Evolutionary conservation across 2,888 invertebrate species (phyloP), one percentile per base, ranked within the genome.

Genomic region (Julus scandinavius): DNA sequence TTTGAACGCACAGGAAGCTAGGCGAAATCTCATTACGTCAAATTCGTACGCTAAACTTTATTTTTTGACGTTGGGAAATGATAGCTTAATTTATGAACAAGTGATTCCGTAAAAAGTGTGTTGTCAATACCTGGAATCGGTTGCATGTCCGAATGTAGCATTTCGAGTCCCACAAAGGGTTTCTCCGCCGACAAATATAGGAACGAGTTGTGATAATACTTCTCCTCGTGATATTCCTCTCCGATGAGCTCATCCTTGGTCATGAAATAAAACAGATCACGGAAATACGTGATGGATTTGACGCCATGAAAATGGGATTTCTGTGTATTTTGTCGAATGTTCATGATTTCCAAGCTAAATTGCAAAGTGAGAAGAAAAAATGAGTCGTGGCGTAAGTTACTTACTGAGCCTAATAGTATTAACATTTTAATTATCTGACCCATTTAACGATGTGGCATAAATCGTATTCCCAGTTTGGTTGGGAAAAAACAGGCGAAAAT

Each of bases 241-340:
- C 95, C 95, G 85, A 96, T 93, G 90, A 97, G 94, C 91, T 95
- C 95, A 87, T 94, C 93, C 0, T 96, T 96, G 91, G 96, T 96
- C 0, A 96, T 97, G 97, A 97, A 97, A 91, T 96, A 97, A 91
- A 97, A 97, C 15, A 96, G 93, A 9, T 95, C 95, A 91, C 95
- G 95, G 5, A 95, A 95, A 91, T 94, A 95, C 0, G 96, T 95
- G 89, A 97, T 93, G 6, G 97, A 97, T 11, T 95, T 93, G 0
- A 96, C 96, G 87, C 95, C 94, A 88, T 94, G 93, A 91, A 97
- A 95, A 93, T 95, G 95, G 0, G 96, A 95, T 41, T 94, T 95
- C 91, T 95, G 95, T 0, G 96, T 96, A 91, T 96, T 96, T 72
- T 89, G 90, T 93, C 94, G 94, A 87, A 97, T 94, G 91, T 97